phyloP scores from a whole-genome alignment of 2,113 vertebrate genomes.

The Rhinolophus sinicus region DNA sequence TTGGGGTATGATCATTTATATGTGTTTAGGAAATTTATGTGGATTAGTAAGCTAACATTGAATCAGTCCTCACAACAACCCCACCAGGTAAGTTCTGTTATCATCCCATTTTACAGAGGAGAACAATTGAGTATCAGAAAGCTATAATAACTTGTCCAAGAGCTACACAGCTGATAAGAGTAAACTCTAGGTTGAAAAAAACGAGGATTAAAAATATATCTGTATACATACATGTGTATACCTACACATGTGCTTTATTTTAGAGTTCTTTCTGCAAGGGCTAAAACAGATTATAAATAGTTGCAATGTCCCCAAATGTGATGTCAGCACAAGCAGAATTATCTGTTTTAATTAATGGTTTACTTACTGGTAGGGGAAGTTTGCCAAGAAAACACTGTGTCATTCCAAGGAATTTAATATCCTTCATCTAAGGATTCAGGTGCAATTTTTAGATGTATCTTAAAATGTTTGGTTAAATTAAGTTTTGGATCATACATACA shows the following conservation, averaged over 20 bases:
- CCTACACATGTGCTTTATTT: conserved; percentile 12
- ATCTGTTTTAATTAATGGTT: conserved; percentile 77
- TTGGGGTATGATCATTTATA: background rate
- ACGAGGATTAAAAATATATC: conserved; percentile 19
- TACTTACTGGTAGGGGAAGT: conserved; percentile 46
- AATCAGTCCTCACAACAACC: background rate
- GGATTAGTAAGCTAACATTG: background rate
- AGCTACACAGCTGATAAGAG: background rate
- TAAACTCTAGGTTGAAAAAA: conserved; percentile 47
- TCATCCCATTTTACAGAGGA: conserved; percentile 51
- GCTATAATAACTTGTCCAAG: background rate
- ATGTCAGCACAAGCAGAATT: conserved; percentile 63
- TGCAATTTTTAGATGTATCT: conserved; percentile 18
- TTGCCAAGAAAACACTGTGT: conserved; percentile 60
- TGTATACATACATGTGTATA: background rate
- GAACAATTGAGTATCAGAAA: conserved; percentile 30
- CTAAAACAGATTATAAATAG: conserved; percentile 73
- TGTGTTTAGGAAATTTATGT: conserved; percentile 54
- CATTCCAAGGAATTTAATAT: conserved; percentile 32
- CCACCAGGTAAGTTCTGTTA: conserved; percentile 19
- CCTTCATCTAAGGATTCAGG: conserved; percentile 4
- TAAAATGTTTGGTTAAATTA: conserved; percentile 53
- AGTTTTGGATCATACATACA: background rate
- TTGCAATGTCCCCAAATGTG: conserved; percentile 64
- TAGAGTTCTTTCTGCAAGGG: conserved; percentile 66